phyloP scores from a whole-genome alignment of 1,140 invertebrate genomes.

The Rhagoletis pomonella region DNA sequence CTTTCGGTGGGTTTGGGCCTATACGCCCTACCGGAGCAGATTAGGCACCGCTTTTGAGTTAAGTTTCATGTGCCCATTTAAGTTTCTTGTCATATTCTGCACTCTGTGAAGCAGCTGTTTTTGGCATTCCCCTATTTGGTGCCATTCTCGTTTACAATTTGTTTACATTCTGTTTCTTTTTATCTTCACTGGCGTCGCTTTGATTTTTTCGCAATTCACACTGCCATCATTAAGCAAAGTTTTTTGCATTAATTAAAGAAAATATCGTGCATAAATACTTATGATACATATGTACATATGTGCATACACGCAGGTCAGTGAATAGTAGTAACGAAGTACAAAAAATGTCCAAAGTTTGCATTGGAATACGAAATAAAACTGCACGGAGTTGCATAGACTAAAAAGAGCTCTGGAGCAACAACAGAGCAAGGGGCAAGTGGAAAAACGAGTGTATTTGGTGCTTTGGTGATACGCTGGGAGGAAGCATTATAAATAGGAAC shows the following conservation, averaged over 20 bases:
- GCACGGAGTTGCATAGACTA: background rate
- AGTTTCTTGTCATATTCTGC: too few relatives aligned
- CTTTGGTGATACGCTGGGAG: background rate
- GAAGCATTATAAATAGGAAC: background rate
- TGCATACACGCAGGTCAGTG: background rate
- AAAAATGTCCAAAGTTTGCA: slow-evolving; percentile 5
- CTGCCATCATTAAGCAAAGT: background rate
- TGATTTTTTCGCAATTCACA: slow-evolving; percentile 1
- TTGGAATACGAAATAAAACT: background rate
- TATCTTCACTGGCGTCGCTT: too few relatives aligned
- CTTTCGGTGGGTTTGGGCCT: too few relatives aligned
- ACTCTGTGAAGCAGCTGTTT: too few relatives aligned
- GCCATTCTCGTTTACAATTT: too few relatives aligned
- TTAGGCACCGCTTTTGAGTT: too few relatives aligned
- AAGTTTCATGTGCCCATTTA: too few relatives aligned
- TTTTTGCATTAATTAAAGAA: background rate
- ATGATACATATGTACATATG: background rate
- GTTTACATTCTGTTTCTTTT: too few relatives aligned
- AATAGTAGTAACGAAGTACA: background rate
- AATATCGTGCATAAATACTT: background rate
- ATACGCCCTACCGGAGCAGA: too few relatives aligned
- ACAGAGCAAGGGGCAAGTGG: background rate
- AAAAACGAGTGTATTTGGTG: slow-evolving; percentile 1
- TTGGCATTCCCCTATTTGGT: too few relatives aligned
- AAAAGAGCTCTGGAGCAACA: too few relatives aligned